phyloP scores from a whole-genome alignment of 2,888 invertebrate species.

The Drosophila kanekoi region DNA sequence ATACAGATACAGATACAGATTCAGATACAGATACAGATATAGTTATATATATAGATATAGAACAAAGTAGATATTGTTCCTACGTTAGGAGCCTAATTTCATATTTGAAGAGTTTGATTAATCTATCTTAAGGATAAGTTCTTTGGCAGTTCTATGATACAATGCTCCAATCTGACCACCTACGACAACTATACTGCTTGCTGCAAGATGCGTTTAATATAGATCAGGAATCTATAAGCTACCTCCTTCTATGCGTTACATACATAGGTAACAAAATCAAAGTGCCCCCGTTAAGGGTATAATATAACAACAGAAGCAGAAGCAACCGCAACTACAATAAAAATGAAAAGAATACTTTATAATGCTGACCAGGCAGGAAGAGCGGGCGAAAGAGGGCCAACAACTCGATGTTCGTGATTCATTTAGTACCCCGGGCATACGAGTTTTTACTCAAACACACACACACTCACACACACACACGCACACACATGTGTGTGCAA shows the following conservation, averaged over 20 bases:
- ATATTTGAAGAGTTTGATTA: too few species aligned
- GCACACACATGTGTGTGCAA: constrained; percentile 3
- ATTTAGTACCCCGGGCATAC: constrained; percentile 18
- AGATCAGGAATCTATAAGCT: neutral
- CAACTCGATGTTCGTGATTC: constrained; percentile 35
- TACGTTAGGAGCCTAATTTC: too few species aligned
- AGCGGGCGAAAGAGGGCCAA: neutral
- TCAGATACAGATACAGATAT: too few species aligned
- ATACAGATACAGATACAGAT: too few species aligned
- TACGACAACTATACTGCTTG: too few species aligned
- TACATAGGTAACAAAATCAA: neutral
- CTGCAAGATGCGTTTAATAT: too few species aligned
- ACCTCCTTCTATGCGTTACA: neutral
- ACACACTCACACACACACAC: neutral
- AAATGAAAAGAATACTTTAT: constrained; percentile 32
- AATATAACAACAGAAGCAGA: constrained; percentile 9
- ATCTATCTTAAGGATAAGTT: too few species aligned
- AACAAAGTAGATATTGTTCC: too few species aligned
- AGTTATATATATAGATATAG: too few species aligned
- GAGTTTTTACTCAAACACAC: neutral
- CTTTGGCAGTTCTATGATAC: too few species aligned
- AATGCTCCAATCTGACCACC: too few species aligned
- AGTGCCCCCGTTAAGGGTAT: neutral
- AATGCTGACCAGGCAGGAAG: constrained; percentile 15
- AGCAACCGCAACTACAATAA: constrained; percentile 16